Evolutionary conservation across 2,113 vertebrate genomes (phyloP).

Genomic region (Elephas maximus): DNA sequence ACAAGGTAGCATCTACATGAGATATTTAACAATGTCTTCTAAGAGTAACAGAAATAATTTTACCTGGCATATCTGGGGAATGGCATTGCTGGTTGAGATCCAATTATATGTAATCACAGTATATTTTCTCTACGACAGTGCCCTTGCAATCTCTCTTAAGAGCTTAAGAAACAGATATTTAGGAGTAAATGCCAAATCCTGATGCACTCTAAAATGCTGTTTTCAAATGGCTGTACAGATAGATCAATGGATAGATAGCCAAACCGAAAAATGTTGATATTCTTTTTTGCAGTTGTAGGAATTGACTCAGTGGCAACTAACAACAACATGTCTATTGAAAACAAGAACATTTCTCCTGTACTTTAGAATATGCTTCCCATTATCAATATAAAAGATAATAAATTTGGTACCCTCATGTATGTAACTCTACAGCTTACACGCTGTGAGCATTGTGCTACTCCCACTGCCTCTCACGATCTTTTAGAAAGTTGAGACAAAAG

Average conservation of each 20-base stretch:
- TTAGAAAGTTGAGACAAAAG: neutral
- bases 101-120: neutral
- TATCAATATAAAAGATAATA: neutral
- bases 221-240: neutral
- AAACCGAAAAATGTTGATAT: neutral
- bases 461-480: neutral
- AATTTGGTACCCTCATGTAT: neutral
- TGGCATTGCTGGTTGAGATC: neutral
- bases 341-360: neutral
- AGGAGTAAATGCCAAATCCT: neutral
- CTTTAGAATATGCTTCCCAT: conserved; percentile 7
- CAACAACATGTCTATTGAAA: neutral
- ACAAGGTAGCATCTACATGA: neutral
- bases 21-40: neutral
- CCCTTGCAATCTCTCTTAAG: neutral
- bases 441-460: neutral
- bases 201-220: neutral
- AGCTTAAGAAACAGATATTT: conserved; percentile 4
- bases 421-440: neutral
- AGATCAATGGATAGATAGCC: neutral
- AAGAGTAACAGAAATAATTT: conserved; percentile 16
- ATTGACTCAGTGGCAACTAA: no score
- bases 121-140: neutral
- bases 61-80: neutral
- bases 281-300: neutral